Evolutionary conservation across 2,113 vertebrate species (phyloP).

Genomic region (Pseudorectes ferrugineus): DNA sequence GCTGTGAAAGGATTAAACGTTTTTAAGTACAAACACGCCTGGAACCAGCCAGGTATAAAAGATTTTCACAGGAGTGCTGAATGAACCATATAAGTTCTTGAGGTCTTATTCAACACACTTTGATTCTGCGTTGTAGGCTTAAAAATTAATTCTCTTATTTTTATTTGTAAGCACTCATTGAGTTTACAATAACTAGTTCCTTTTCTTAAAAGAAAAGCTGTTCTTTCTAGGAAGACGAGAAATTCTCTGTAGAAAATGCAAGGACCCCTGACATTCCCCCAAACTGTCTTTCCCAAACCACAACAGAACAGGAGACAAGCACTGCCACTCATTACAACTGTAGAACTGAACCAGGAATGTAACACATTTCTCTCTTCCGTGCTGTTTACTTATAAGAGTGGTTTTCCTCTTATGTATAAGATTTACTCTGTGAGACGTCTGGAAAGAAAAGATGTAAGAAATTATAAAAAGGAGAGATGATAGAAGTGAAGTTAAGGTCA

Average conservation of each 20-base stretch:
- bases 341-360: not conserved
- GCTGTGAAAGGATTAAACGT: not conserved
- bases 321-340: not conserved
- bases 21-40: slow-evolving; percentile 2
- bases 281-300: not conserved
- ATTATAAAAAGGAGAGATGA: not conserved
- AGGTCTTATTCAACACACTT: not conserved
- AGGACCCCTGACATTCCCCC: not conserved
- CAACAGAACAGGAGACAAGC: not conserved
- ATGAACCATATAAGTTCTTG: not conserved
- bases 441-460: not conserved
- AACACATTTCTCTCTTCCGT: not conserved
- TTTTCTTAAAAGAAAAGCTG: not conserved
- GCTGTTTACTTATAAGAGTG: not conserved
- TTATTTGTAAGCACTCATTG: not conserved
- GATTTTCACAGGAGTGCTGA: not conserved
- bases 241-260: not conserved
- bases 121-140: not conserved
- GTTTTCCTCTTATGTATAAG: not conserved
- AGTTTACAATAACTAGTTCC: not conserved
- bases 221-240: not conserved
- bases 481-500: not conserved
- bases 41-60: not conserved
- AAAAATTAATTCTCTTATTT: not conserved
- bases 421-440: not conserved